phyloP scores from a whole-genome alignment of 2,888 invertebrate genomes.

The Eulithis prunata region DNA sequence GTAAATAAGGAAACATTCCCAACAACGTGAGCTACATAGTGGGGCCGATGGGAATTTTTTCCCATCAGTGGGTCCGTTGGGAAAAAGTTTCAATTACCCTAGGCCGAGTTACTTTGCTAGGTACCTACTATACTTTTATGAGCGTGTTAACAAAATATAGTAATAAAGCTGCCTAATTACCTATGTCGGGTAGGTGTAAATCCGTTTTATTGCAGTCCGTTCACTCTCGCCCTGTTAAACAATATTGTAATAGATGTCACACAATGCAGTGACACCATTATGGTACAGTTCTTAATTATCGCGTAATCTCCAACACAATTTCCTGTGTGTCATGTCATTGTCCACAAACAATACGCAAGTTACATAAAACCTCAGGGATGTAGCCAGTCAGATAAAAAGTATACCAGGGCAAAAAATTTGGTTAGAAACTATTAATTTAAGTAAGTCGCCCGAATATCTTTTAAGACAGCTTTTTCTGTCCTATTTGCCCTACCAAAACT shows the following conservation, averaged over 20 bases:
- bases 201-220: background rate
- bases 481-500: too few species aligned
- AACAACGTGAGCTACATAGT: too few species aligned
- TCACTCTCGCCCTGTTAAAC: conserved; percentile 6
- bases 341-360: conserved; percentile 58
- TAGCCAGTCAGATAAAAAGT: background rate
- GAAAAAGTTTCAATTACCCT: too few species aligned
- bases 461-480: too few species aligned
- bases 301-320: conserved; percentile 50
- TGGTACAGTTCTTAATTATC: conserved; percentile 49
- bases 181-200: too few species aligned
- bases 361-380: conserved; percentile 55
- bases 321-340: conserved; percentile 59
- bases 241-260: conserved; percentile 23
- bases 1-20: too few species aligned
- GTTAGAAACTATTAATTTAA: too few species aligned
- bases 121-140: background rate
- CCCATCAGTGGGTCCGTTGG: too few species aligned
- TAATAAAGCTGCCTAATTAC: conserved; percentile 1
- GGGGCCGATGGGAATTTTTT: too few species aligned
- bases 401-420: background rate
- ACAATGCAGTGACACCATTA: conserved; percentile 33
- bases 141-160: background rate
- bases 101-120: too few species aligned
- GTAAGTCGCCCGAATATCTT: too few species aligned